Conservation (phyloP, 35 echinoderm and acorn worm genomes). For the Apostichopus californicus region DNA sequence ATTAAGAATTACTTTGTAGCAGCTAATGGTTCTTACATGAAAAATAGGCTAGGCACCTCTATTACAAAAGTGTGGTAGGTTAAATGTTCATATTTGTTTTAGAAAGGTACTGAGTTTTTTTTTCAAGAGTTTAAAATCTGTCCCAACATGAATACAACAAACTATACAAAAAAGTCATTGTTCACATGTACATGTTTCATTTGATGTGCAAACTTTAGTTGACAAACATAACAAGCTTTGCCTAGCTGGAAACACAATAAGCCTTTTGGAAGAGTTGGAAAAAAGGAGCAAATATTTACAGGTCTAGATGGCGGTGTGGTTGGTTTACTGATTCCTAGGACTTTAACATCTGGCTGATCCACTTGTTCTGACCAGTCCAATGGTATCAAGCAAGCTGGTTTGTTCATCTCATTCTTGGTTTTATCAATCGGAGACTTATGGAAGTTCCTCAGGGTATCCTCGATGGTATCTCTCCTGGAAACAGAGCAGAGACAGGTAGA, state of each 20-base stretch:
- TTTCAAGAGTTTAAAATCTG: too few relatives aligned
- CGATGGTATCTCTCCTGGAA: slow-evolving; percentile 5
- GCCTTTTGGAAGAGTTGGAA: too few relatives aligned
- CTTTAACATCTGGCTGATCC: slow-evolving; percentile 68
- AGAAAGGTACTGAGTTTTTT: too few relatives aligned
- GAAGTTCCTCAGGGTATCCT: slow-evolving; percentile 22
- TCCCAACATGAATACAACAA: too few relatives aligned
- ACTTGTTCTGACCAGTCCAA: slow-evolving; percentile 92
- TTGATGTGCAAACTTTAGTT: background rate
- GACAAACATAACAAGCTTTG: too few relatives aligned
- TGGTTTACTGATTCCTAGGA: slow-evolving; percentile 59
- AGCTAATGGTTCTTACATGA: too few relatives aligned
- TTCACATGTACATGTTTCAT: background rate
- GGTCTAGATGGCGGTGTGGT: slow-evolving; percentile 41
- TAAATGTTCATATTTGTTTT: too few relatives aligned
- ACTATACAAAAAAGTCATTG: too few relatives aligned
- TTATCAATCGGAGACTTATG: background rate
- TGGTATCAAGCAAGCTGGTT: slow-evolving; percentile 58
- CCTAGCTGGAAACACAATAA: too few relatives aligned
- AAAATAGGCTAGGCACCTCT: too few relatives aligned
- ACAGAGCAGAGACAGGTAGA: background rate
- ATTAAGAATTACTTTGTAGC: too few relatives aligned
- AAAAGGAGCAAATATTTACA: slow-evolving; percentile 43
- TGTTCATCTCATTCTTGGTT: background rate
- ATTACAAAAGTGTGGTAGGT: too few relatives aligned